A percentile compares a stretch with the other conserved stretches of the same genome.
Evolutionary conservation across 2,113 vertebrate genomes (phyloP).

Genomic region (Gracilinanus agilis): DNA sequence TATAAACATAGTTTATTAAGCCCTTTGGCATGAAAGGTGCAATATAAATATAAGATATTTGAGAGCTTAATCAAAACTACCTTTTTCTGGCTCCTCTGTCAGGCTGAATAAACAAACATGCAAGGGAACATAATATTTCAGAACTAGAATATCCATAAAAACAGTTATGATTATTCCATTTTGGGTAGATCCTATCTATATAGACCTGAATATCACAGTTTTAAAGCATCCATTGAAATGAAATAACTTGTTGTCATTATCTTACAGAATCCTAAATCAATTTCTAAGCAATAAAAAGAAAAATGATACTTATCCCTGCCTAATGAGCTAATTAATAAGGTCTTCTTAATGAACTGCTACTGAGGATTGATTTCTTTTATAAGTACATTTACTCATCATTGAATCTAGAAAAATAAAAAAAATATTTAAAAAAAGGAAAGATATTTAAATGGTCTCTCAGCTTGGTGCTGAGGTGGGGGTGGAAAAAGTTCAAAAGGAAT

Average conservation of each 20-base stretch:
- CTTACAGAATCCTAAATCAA: background rate
- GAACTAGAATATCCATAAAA: conserved; percentile 61
- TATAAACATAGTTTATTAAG: conserved; percentile 69
- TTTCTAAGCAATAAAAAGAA: conserved; percentile 18
- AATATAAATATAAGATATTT: conserved; percentile 63
- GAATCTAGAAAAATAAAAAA: background rate
- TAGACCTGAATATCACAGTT: conserved; percentile 6
- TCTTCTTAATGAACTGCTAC: background rate
- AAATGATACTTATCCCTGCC: conserved; percentile 1
- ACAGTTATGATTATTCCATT: conserved; percentile 36
- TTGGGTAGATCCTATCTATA: conserved; percentile 55
- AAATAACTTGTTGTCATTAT: background rate
- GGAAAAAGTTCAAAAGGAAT: background rate
- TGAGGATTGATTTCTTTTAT: background rate
- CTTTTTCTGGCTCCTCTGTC: conserved; percentile 55
- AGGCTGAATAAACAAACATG: conserved; percentile 73
- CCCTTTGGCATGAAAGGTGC: conserved; percentile 53
- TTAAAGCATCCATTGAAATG: conserved; percentile 52
- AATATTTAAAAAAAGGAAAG: background rate
- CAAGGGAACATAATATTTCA: conserved; percentile 55
- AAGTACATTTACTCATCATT: background rate
- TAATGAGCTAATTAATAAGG: background rate
- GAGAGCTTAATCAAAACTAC: conserved; percentile 64
- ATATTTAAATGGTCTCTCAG: background rate
- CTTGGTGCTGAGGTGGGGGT: background rate